Percentiles rank a stretch among this genome's conserved stretches.
Conservation (phyloP, 2,113 vertebrate species). For the Poeciliopsis retropinna region DNA sequence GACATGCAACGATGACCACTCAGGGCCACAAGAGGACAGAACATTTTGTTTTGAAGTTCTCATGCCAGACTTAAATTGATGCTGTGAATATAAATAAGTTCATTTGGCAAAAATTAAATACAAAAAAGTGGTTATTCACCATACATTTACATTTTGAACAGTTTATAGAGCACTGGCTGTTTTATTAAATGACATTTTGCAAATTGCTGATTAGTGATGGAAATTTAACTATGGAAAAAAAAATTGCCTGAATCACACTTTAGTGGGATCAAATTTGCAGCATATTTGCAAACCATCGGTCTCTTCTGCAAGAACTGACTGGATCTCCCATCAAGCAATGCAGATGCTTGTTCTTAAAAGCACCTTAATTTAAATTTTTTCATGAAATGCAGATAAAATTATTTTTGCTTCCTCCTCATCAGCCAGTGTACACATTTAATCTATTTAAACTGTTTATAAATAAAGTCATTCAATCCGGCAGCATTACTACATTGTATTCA, state of each 20-base stretch:
- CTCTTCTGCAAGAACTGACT: background rate
- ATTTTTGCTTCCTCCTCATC: background rate
- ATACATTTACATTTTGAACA: background rate
- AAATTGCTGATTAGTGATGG: background rate
- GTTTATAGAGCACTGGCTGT: background rate
- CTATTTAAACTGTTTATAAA: background rate
- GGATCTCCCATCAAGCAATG: too few species aligned
- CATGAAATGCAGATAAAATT: background rate
- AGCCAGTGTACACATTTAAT: background rate
- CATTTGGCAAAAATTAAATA: background rate
- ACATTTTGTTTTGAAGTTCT: slow-evolving; percentile 48
- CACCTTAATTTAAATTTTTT: too few species aligned
- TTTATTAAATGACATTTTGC: background rate
- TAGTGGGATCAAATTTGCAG: too few species aligned
- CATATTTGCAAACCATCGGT: background rate
- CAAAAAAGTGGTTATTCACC: background rate
- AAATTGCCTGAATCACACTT: background rate
- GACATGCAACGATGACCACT: slow-evolving; percentile 49
- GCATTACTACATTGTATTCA: too few species aligned
- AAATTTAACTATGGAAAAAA: background rate
- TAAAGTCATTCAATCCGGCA: too few species aligned
- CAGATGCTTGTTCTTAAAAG: too few species aligned
- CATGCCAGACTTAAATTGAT: background rate
- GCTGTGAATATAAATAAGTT: background rate
- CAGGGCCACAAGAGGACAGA: slow-evolving; percentile 38